Percentiles rank a stretch among this genome's conserved stretches.
Conservation (phyloP, 2,888 invertebrate genomes). For the Slavum lentiscoides region DNA sequence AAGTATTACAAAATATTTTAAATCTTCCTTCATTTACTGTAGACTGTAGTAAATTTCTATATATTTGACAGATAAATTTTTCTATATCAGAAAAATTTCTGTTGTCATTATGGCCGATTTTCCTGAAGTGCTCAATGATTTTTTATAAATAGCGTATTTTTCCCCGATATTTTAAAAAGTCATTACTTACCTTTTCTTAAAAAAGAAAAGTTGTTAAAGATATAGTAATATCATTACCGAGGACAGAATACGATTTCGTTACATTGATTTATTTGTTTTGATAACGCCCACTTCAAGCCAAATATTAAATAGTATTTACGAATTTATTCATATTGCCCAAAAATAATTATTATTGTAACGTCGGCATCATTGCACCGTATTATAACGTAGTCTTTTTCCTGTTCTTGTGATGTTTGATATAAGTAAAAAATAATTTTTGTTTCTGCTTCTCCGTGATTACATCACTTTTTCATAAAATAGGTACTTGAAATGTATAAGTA, state of each 20-base stretch:
- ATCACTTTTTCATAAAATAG: too few relatives aligned
- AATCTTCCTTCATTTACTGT: slow-evolving; percentile 11
- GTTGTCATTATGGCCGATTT: not conserved
- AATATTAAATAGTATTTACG: slow-evolving; percentile 1
- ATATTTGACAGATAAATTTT: slow-evolving; percentile 11
- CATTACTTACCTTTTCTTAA: not conserved
- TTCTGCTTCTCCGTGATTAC: too few relatives aligned
- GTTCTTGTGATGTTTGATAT: too few relatives aligned
- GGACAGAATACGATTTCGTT: not conserved
- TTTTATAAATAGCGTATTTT: not conserved
- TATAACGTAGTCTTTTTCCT: too few relatives aligned
- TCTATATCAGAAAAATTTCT: slow-evolving; percentile 11
- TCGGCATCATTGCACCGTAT: too few relatives aligned
- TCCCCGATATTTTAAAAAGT: not conserved
- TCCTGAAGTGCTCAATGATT: slow-evolving; percentile 12
- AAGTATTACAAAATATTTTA: not conserved
- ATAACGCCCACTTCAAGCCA: slow-evolving; percentile 13
- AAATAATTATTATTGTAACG: too few relatives aligned
- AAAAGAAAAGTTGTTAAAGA: slow-evolving; percentile 1
- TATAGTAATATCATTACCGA: not conserved
- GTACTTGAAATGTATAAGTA: too few relatives aligned
- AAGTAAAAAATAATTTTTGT: too few relatives aligned
- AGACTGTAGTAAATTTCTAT: not conserved
- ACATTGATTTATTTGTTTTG: slow-evolving; percentile 7
- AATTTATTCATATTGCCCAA: too few relatives aligned